These are phyloP conservation scores for Marmota monax DNA, from an alignment of 2,113 vertebrate species.

Conservation along the genomic window DNA sequence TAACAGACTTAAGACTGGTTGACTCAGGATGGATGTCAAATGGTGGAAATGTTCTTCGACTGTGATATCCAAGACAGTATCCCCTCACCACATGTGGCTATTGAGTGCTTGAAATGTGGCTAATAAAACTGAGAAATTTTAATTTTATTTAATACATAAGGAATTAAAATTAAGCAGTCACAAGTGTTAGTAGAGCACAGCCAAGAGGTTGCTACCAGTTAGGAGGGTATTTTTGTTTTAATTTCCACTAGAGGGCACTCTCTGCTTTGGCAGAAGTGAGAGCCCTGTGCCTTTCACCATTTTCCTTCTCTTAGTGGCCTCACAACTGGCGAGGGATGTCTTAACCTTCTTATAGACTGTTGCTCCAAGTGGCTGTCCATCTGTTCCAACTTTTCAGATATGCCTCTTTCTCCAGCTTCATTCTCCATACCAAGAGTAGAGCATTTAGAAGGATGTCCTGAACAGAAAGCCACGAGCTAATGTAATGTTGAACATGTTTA, in stretches of 20 bases:
- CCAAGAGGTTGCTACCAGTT: not conserved
- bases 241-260: slow-evolving; percentile 73
- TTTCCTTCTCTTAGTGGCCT: not conserved
- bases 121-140: not conserved
- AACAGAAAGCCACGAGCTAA: not conserved
- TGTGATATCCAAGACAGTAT: not conserved
- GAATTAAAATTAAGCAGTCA: slow-evolving; percentile 44
- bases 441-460: not conserved
- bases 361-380: not conserved
- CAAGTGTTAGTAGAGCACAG: not conserved
- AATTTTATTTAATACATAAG: not conserved
- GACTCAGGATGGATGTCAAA: not conserved
- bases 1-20: not conserved
- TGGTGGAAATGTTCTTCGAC: not conserved
- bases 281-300: not conserved
- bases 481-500: not conserved
- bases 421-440: not conserved
- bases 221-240: not conserved
- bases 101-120: not conserved
- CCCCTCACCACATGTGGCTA: not conserved
- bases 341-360: not conserved
- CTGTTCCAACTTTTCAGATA: not conserved
- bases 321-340: not conserved
- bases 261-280: not conserved
- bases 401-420: not conserved